Percentiles rank a stretch among this genome's conserved stretches.
Conservation (phyloP, 1,140 invertebrate genomes). For the Doryteuthis pealeii region DNA sequence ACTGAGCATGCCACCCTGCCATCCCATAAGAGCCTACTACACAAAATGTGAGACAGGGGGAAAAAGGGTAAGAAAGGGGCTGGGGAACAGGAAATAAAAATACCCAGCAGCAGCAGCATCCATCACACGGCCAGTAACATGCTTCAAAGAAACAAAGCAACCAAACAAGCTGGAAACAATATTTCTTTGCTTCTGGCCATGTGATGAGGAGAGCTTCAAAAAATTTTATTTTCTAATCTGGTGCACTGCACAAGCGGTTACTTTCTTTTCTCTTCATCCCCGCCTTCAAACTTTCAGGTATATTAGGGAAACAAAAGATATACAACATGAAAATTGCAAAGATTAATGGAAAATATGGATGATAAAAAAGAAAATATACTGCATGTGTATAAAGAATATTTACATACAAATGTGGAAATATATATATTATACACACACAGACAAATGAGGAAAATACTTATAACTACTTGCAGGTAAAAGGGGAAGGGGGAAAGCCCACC, state of each 20-base stretch:
- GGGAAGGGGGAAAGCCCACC: no score
- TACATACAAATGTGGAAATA: no score
- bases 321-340: conserved; percentile 6
- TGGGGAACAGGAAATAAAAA: not conserved
- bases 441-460: no score
- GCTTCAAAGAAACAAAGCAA: conserved; percentile 11
- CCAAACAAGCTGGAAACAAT: conserved; percentile 12
- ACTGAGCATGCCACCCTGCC: not conserved
- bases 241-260: conserved; percentile 12
- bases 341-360: not conserved
- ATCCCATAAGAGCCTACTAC: not conserved
- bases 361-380: not conserved
- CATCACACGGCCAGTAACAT: conserved; percentile 8
- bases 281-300: not conserved
- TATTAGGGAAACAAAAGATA: not conserved
- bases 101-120: conserved; percentile 7
- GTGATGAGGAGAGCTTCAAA: not conserved
- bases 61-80: not conserved
- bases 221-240: not conserved
- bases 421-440: no score
- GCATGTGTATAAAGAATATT: no score
- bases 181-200: conserved; percentile 10
- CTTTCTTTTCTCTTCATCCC: not conserved
- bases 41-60: no score
- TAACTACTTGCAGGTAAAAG: no score